These are phyloP conservation scores for Pygmarrhopalites habei DNA, from an alignment of 1,140 invertebrate species.

Conservation along the genomic window DNA sequence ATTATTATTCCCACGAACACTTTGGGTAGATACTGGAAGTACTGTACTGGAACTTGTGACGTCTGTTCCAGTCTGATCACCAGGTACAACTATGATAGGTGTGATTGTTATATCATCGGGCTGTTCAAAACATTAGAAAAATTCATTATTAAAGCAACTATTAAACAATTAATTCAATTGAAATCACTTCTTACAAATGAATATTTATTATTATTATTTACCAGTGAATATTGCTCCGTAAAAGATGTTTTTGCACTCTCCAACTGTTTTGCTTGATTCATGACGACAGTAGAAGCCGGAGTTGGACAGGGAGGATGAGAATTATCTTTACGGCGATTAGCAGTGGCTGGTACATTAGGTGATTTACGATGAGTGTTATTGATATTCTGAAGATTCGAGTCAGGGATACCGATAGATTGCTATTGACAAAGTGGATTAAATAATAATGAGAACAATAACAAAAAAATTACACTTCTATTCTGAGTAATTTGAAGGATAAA, in stretches of 20 bases:
- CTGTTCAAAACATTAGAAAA: no score
- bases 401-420: no score
- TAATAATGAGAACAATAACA: no score
- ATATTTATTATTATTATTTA: no score
- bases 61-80: not conserved
- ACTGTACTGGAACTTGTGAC: not conserved
- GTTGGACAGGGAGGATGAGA: constrained; percentile 20
- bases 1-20: not conserved
- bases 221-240: constrained; percentile 37
- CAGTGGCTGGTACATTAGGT: constrained; percentile 29
- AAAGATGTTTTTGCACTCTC: constrained; percentile 35
- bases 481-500: no score
- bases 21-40: not conserved
- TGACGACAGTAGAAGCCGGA: constrained; percentile 13
- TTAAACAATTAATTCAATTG: no score
- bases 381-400: not conserved
- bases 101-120: constrained; percentile 40
- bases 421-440: no score
- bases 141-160: no score
- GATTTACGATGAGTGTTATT: no score
- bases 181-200: no score
- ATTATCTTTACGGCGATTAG: constrained; percentile 16
- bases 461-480: no score
- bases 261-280: constrained; percentile 9
- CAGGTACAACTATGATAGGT: constrained; percentile 21